Evolutionary conservation across 2,113 vertebrate genomes (phyloP).

Genomic region (Meriones unguiculatus): DNA sequence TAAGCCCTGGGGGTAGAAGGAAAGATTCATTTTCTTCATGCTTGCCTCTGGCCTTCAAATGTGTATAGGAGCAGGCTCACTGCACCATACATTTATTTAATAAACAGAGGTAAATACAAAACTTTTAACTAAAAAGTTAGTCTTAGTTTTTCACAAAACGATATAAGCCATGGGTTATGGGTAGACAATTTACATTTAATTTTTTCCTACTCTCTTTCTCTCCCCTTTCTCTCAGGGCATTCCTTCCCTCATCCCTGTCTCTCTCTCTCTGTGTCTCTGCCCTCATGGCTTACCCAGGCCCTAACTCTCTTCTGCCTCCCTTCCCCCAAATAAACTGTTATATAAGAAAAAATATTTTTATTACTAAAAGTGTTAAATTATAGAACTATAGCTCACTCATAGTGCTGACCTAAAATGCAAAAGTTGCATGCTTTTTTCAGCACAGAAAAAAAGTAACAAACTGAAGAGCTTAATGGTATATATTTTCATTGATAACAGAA

Average conservation of each 20-base stretch:
- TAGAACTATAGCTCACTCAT: neutral
- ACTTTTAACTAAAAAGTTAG: neutral
- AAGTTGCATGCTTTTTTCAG: neutral
- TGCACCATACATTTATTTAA: neutral
- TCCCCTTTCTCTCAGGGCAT: too few relatives aligned
- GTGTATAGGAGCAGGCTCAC: accelerated
- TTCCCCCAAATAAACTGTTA: too few relatives aligned
- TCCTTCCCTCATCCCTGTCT: too few relatives aligned
- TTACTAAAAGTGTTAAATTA: neutral
- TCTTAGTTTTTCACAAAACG: neutral
- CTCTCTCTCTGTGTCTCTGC: too few relatives aligned
- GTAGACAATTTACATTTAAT: neutral
- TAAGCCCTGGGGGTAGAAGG: too few relatives aligned
- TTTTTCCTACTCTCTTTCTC: too few relatives aligned
- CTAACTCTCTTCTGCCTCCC: too few relatives aligned
- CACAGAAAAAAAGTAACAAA: neutral
- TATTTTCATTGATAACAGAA: neutral
- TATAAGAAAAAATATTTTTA: too few relatives aligned
- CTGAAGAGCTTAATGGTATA: neutral
- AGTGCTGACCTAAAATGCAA: neutral
- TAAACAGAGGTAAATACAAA: neutral
- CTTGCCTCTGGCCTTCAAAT: too few relatives aligned
- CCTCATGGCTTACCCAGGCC: too few relatives aligned
- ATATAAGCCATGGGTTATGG: too few relatives aligned
- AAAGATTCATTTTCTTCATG: neutral